Conservation (phyloP, 2,113 vertebrate species). For the Saccopteryx leptura region DNA sequence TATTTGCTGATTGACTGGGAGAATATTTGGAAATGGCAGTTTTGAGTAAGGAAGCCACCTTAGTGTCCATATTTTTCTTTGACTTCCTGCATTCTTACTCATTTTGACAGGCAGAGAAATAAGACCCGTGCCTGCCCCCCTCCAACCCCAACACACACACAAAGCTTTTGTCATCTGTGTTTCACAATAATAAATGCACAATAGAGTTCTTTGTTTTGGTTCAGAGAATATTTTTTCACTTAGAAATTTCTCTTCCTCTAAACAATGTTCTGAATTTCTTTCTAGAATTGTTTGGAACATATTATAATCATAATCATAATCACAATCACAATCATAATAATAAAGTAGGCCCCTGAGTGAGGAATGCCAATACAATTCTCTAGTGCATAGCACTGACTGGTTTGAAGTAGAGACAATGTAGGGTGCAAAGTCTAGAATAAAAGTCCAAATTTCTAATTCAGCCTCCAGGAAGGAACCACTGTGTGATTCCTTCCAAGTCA, state of each 20-base stretch:
- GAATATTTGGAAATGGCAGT: not conserved
- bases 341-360: not conserved
- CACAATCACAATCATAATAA: not conserved
- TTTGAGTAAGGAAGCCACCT: not conserved
- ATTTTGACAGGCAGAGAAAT: conserved; percentile 41
- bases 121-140: not conserved
- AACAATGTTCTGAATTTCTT: conserved; percentile 18
- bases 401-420: not conserved
- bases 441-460: not conserved
- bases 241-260: conserved; percentile 48
- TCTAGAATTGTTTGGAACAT: not conserved
- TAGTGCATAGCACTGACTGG: not conserved
- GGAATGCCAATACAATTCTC: not conserved
- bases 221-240: not conserved
- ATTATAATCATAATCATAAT: not conserved
- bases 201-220: not conserved
- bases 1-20: not conserved
- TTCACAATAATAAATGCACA: not conserved
- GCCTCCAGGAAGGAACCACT: not conserved
- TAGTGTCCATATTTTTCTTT: not conserved
- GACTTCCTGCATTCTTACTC: not conserved
- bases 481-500: not conserved
- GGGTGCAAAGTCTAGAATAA: not conserved
- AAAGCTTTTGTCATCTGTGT: not conserved
- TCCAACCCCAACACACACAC: no score